These are phyloP conservation scores for Idaea straminata DNA, from an alignment of 2,888 invertebrate species.

Conservation along the genomic window DNA sequence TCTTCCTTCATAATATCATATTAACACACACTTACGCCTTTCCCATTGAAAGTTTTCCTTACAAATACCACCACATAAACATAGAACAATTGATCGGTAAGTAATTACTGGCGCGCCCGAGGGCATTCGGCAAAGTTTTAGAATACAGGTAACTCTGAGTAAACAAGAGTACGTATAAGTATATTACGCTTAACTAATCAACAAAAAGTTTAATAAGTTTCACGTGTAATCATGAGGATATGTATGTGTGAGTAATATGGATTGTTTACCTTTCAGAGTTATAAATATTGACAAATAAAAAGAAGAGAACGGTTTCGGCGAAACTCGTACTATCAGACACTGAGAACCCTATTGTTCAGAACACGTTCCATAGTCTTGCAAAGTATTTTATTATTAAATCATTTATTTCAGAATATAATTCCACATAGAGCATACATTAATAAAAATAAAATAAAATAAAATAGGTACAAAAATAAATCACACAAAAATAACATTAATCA, in stretches of 20 bases:
- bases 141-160: not conserved
- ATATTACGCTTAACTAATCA: conserved; percentile 1
- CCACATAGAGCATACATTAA: no score
- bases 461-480: no score
- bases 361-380: no score
- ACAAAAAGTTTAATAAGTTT: not conserved
- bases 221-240: not conserved
- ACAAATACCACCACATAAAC: not conserved
- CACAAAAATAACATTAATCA: no score
- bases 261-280: no score
- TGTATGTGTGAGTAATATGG: not conserved
- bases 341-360: no score
- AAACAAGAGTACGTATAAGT: not conserved
- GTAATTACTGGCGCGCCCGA: not conserved
- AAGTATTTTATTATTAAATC: no score
- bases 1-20: not conserved
- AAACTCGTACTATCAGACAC: no score
- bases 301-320: no score
- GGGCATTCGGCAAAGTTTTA: not conserved
- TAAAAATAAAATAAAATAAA: no score
- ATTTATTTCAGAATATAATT: no score
- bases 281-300: no score
- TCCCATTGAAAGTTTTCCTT: not conserved
- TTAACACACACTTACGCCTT: not conserved
- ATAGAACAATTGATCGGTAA: not conserved